A percentile compares a stretch with the other conserved stretches of the same genome.
These are phyloP conservation scores for Ephestia elutella DNA, from an alignment of 1,140 invertebrate genomes.

Conservation along the genomic window DNA sequence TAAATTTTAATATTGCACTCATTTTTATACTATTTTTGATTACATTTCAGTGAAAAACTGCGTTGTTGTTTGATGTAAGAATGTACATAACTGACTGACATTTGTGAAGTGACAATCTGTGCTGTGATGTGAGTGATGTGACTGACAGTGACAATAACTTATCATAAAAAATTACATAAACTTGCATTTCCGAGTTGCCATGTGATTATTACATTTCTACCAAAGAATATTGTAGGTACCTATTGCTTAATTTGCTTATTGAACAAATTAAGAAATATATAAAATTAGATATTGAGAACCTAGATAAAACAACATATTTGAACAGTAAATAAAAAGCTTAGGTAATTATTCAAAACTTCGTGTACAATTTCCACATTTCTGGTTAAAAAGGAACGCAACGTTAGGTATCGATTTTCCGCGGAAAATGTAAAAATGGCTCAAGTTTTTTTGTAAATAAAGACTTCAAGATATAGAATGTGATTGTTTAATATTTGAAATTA, in stretches of 20 bases:
- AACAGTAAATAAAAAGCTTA: too few species aligned
- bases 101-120: constrained; percentile 23
- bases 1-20: constrained; percentile 77
- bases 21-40: constrained; percentile 67
- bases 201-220: not conserved
- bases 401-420: constrained; percentile 32
- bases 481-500: not conserved
- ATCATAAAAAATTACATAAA: too few species aligned
- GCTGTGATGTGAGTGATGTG: too few species aligned
- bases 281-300: too few species aligned
- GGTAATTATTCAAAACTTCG: too few species aligned
- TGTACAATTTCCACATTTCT: not conserved
- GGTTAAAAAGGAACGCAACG: constrained; percentile 15
- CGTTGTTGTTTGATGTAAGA: constrained; percentile 46
- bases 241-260: too few species aligned
- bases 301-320: too few species aligned
- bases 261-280: too few species aligned
- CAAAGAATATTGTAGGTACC: too few species aligned
- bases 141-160: constrained; percentile 23
- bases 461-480: not conserved
- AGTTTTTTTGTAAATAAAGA: not conserved
- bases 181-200: not conserved
- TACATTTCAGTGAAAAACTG: constrained; percentile 54
- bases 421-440: constrained; percentile 22
- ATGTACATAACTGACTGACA: constrained; percentile 17